phyloP scores from a whole-genome alignment of 2,113 vertebrate species.

The Antigone vipio region DNA sequence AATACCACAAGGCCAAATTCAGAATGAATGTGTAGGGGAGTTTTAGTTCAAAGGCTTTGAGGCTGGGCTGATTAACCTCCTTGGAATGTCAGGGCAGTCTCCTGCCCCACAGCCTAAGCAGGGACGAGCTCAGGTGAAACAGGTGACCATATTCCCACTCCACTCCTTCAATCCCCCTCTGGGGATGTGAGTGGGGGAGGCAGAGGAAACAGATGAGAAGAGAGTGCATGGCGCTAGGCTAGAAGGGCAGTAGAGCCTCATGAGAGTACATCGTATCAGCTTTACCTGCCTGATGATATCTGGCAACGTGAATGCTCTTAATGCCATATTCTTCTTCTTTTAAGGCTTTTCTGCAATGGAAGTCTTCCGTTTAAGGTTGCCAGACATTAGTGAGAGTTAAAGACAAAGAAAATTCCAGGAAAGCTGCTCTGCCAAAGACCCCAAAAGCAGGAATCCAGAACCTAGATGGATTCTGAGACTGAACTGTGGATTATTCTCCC shows the following conservation, averaged over 20 bases:
- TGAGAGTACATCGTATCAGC: neutral
- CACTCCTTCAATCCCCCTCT: neutral
- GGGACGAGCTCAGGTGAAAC: neutral
- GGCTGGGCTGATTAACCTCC: neutral
- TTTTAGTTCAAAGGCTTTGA: conserved; percentile 30
- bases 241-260: neutral
- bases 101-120: neutral
- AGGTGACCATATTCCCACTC: neutral
- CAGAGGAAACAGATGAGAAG: neutral
- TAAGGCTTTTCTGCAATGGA: neutral
- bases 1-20: neutral
- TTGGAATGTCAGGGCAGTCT: neutral
- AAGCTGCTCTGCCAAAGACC: neutral
- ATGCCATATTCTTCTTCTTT: neutral
- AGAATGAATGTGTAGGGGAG: neutral
- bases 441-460: neutral
- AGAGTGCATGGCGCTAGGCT: neutral
- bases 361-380: neutral
- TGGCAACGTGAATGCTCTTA: neutral
- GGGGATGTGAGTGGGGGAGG: neutral
- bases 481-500: neutral
- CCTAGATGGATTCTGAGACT: neutral
- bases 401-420: neutral
- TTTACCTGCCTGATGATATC: neutral
- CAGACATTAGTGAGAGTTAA: neutral